A percentile compares a stretch with the other conserved stretches of the same genome.
Evolutionary conservation across 2,113 vertebrate genomes (phyloP).

Genomic region (Aspiorhynchus laticeps): DNA sequence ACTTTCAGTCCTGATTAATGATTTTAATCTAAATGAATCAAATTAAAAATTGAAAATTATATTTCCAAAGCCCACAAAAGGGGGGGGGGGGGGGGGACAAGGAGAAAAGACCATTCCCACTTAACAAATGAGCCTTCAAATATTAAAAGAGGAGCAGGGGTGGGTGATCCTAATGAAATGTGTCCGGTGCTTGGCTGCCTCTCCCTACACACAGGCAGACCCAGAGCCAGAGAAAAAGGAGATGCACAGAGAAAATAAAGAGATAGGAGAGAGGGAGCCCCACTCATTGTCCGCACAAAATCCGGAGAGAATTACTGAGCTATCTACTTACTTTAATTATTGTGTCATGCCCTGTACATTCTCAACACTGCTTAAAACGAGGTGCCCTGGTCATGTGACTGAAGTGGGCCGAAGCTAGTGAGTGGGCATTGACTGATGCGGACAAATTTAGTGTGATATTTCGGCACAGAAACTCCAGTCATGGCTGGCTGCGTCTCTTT

Average conservation of each 20-base stretch:
- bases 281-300: constrained; percentile 71
- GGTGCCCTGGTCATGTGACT: background rate
- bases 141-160: constrained; percentile 92
- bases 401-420: background rate
- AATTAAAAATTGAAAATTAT: constrained; percentile 99
- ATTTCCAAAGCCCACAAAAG: constrained; percentile 98
- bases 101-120: constrained; percentile 86
- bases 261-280: constrained; percentile 50
- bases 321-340: constrained; percentile 73
- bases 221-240: constrained; percentile 58
- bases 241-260: constrained; percentile 56
- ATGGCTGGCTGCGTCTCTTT: constrained; percentile 1
- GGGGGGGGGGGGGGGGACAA: constrained; percentile 81
- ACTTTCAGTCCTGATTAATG: constrained; percentile 99
- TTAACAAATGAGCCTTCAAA: constrained; percentile 99
- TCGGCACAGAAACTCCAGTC: constrained; percentile 29
- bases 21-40: constrained; percentile 99
- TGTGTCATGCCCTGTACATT: constrained; percentile 51
- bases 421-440: constrained; percentile 50
- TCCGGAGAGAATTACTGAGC: constrained; percentile 69
- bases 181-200: constrained; percentile 76
- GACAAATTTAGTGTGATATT: constrained; percentile 48
- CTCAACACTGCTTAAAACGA: background rate
- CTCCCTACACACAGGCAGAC: constrained; percentile 62
- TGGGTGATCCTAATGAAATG: constrained; percentile 82